A percentile compares a stretch with the other conserved stretches of the same genome.
These are phyloP conservation scores for Anabas testudineus DNA, from an alignment of 2,797 vertebrate genomes.

Conservation along the genomic window DNA sequence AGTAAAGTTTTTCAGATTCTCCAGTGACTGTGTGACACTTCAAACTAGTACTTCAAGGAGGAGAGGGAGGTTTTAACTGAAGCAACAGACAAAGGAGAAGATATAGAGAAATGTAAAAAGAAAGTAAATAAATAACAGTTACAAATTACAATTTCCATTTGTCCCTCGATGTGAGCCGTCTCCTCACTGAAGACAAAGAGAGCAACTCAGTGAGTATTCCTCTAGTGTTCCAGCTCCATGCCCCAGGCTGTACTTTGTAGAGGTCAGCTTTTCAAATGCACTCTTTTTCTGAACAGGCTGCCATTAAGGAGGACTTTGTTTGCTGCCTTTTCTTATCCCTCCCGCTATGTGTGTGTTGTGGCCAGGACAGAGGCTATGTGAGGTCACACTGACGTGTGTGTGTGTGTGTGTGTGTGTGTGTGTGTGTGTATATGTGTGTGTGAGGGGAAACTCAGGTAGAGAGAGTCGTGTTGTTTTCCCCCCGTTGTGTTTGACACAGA, in stretches of 20 bases:
- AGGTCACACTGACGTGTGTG: no score
- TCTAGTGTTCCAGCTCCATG: slow-evolving; percentile 36
- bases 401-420: no score
- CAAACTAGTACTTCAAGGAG: neutral
- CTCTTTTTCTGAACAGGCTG: slow-evolving; percentile 37
- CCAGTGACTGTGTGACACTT: neutral
- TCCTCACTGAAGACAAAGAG: slow-evolving; percentile 8
- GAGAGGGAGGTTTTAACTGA: neutral
- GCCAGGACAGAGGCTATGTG: slow-evolving; percentile 3
- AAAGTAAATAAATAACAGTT: slow-evolving; percentile 8
- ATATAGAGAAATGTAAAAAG: neutral
- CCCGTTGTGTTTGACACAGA: slow-evolving; percentile 20
- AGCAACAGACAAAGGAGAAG: neutral
- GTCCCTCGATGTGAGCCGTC: slow-evolving; percentile 12
- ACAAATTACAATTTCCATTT: neutral
- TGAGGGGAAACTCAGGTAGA: slow-evolving; percentile 9
- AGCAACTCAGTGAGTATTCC: slow-evolving; percentile 5
- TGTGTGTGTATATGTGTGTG: slow-evolving; percentile 1
- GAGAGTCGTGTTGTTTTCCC: slow-evolving; percentile 28
- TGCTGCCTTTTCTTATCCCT: slow-evolving; percentile 36
- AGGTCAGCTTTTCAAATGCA: slow-evolving; percentile 49
- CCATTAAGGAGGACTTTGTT: slow-evolving; percentile 56
- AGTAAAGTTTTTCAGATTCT: neutral
- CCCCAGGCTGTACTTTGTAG: slow-evolving; percentile 67
- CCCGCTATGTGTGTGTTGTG: slow-evolving; percentile 10